Evolutionary conservation across 2,797 vertebrate genomes (phyloP).

Genomic region (Phyllotis vaccarum): DNA sequence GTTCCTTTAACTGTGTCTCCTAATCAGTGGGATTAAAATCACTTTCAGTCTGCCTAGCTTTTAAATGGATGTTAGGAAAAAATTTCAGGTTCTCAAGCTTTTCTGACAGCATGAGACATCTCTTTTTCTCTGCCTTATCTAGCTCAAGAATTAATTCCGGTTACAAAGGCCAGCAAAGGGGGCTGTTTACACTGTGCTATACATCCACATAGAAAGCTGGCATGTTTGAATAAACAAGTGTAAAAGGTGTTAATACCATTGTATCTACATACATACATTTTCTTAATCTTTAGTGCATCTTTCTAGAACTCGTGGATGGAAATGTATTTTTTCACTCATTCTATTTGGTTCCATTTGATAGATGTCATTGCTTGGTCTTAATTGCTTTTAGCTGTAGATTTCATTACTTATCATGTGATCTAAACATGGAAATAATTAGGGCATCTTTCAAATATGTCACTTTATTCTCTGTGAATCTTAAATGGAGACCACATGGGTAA

Average conservation of each 20-base stretch:
- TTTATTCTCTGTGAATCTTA: slow-evolving; percentile 31
- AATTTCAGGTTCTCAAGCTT: neutral
- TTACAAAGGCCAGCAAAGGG: neutral
- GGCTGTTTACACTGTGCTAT: neutral
- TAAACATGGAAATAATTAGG: slow-evolving; percentile 42
- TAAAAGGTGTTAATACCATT: neutral
- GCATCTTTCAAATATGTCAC: neutral
- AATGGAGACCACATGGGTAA: slow-evolving; percentile 25
- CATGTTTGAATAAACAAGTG: neutral
- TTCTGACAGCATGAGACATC: neutral
- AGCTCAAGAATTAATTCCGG: neutral
- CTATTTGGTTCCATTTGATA: neutral
- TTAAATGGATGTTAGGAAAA: neutral
- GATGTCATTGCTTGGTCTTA: neutral
- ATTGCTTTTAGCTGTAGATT: slow-evolving; percentile 2
- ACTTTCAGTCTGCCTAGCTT: neutral
- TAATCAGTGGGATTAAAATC: neutral
- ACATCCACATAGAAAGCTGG: neutral
- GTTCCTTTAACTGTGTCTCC: neutral
- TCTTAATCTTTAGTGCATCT: neutral
- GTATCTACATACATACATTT: neutral
- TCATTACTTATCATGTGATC: slow-evolving; percentile 31
- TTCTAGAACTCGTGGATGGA: neutral
- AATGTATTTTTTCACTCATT: neutral
- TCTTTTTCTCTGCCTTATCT: neutral